These are phyloP conservation scores for Coregonus suidteri DNA, from an alignment of 2,797 vertebrate species.

Conservation along the genomic window DNA sequence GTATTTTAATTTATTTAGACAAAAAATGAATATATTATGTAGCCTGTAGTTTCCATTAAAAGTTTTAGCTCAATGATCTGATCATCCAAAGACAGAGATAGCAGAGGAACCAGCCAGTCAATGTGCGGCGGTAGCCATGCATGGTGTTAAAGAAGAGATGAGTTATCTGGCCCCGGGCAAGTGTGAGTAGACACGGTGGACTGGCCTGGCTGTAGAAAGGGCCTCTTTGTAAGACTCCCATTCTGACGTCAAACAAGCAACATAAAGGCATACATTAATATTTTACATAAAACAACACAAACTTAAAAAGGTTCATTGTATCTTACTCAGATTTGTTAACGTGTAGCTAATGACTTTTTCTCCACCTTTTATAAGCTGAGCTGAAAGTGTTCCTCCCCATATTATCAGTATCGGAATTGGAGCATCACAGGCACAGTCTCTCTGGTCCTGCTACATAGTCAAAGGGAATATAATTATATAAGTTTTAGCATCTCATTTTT, in stretches of 20 bases:
- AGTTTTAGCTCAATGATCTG: not conserved
- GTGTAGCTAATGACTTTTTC: slow-evolving; percentile 86
- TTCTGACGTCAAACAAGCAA: slow-evolving; percentile 85
- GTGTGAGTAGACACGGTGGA: slow-evolving; percentile 82
- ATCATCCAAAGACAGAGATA: not conserved
- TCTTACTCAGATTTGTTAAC: slow-evolving; percentile 75
- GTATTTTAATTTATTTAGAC: too few species aligned
- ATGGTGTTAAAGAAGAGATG: slow-evolving; percentile 81
- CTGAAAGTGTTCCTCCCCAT: slow-evolving; percentile 60
- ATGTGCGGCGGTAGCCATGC: slow-evolving; percentile 17
- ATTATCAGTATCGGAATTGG: not conserved
- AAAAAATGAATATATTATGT: slow-evolving; percentile 9
- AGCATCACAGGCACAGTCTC: slow-evolving; percentile 11
- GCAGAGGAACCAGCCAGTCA: slow-evolving; percentile 9
- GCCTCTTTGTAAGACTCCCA: slow-evolving; percentile 82
- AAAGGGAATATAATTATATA: not conserved
- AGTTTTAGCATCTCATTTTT: not conserved
- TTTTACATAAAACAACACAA: slow-evolving; percentile 83
- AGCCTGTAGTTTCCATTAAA: slow-evolving; percentile 37
- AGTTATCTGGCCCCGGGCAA: slow-evolving; percentile 78
- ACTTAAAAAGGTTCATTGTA: slow-evolving; percentile 80
- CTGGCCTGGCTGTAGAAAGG: slow-evolving; percentile 81
- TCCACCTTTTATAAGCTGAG: slow-evolving; percentile 80
- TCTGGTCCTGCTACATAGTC: slow-evolving; percentile 23
- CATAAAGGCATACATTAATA: slow-evolving; percentile 77